Conservation (phyloP, 2,797 vertebrate genomes). For the Acrossocheilus wenchowensis region DNA sequence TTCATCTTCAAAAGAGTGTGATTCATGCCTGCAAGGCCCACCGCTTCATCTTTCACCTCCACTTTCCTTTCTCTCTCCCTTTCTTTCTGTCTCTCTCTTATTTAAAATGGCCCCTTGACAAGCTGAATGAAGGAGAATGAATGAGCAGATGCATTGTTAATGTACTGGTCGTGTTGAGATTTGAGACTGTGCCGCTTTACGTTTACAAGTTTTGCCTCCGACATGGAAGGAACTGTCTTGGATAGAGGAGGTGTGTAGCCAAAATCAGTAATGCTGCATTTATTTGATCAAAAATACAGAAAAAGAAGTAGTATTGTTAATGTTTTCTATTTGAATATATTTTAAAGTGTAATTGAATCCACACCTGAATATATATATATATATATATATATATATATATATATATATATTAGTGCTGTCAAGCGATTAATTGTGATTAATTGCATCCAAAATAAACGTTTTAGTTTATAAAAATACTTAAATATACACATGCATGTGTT, state of each 20-base stretch:
- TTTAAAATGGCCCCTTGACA: slow-evolving; percentile 89
- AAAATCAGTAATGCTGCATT: not conserved
- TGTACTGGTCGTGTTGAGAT: slow-evolving; percentile 36
- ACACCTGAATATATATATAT: not conserved
- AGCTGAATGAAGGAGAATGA: slow-evolving; percentile 67
- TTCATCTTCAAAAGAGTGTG: slow-evolving; percentile 88
- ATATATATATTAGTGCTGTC: no score
- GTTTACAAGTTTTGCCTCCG: slow-evolving; percentile 13
- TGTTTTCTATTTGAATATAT: not conserved
- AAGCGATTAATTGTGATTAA: no score
- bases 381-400: not conserved
- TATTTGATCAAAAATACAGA: not conserved
- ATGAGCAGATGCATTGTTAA: slow-evolving; percentile 80
- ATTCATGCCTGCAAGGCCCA: slow-evolving; percentile 89
- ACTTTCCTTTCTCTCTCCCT: slow-evolving; percentile 75
- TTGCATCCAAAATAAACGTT: no score
- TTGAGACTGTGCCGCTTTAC: slow-evolving; percentile 14
- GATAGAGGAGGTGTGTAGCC: not conserved
- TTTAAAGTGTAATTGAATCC: not conserved
- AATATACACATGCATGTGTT: no score
- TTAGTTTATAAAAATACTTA: no score
- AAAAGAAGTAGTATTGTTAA: not conserved
- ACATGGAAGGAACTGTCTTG: not conserved
- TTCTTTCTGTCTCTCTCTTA: slow-evolving; percentile 88
- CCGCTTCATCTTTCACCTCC: slow-evolving; percentile 85